phyloP scores from a whole-genome alignment of 2,888 invertebrate species.

The Ophioninae sp. region DNA sequence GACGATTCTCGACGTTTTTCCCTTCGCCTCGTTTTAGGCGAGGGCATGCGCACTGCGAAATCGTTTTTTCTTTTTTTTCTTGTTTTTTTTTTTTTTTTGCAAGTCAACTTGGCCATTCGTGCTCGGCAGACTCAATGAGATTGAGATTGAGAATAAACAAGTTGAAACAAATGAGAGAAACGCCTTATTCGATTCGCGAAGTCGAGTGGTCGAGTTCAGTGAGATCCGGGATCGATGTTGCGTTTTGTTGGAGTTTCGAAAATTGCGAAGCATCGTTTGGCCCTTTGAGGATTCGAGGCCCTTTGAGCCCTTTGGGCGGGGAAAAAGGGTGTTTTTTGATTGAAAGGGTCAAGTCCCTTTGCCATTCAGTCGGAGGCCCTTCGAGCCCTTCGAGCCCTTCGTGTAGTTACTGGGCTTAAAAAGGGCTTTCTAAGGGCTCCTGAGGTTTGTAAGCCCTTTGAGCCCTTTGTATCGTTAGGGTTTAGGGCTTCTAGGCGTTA shows the following conservation, averaged over 20 bases:
- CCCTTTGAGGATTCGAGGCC: not conserved
- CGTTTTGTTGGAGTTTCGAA: not conserved
- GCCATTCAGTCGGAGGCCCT: too few species aligned
- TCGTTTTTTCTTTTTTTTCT: slow-evolving; percentile 7
- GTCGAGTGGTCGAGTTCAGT: not conserved
- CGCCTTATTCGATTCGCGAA: not conserved
- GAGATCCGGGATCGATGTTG: not conserved
- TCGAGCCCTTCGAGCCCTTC: too few species aligned
- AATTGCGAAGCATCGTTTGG: not conserved
- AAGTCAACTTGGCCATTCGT: not conserved
- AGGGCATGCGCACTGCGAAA: not conserved
- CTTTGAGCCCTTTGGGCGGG: not conserved
- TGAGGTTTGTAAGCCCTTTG: not conserved
- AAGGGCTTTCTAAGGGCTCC: too few species aligned
- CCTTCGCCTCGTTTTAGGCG: not conserved
- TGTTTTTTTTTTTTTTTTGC: not conserved
- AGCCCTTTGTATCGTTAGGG: not conserved
- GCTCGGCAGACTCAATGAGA: not conserved
- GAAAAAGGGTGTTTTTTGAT: too few species aligned
- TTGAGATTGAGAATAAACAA: not conserved
- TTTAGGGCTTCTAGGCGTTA: too few species aligned
- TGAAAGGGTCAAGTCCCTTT: too few species aligned
- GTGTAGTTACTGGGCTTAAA: too few species aligned
- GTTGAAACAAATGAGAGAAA: not conserved
- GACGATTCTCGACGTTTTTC: slow-evolving; percentile 2